These are phyloP conservation scores for Trichogramma dendrolimi DNA, from an alignment of 2,888 invertebrate genomes.

Conservation along the genomic window DNA sequence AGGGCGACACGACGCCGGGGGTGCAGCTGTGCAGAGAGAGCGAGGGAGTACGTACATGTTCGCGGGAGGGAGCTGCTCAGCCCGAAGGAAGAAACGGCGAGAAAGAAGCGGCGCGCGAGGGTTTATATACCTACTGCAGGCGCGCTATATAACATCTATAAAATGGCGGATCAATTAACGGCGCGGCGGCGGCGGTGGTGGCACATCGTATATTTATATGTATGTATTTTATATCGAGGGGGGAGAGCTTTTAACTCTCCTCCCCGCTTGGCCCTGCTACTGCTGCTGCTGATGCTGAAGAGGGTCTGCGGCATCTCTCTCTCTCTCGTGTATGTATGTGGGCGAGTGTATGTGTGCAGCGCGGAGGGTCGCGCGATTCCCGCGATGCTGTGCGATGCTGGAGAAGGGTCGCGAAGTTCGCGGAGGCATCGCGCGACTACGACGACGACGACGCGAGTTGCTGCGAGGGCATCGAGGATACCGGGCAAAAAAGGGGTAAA, in stretches of 20 bases:
- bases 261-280: slow-evolving; percentile 48
- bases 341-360: background rate
- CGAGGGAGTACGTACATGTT: background rate
- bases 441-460: too few species aligned
- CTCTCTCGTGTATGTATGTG: background rate
- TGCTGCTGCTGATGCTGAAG: slow-evolving; percentile 36
- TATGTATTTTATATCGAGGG: slow-evolving; percentile 49
- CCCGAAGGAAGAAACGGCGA: slow-evolving; percentile 7
- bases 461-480: too few species aligned
- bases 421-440: background rate
- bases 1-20: background rate
- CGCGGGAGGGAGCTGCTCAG: background rate
- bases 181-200: slow-evolving; percentile 20
- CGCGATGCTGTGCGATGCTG: background rate
- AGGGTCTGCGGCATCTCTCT: background rate
- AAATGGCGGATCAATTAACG: slow-evolving; percentile 49
- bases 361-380: background rate
- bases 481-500: too few species aligned
- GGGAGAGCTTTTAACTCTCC: slow-evolving; percentile 48
- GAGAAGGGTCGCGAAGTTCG: background rate
- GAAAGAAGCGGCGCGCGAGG: slow-evolving; percentile 23
- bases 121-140: too few species aligned
- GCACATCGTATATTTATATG: slow-evolving; percentile 35
- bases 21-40: background rate
- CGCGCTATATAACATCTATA: slow-evolving; percentile 13